Evolutionary conservation across 2,888 invertebrate species (phyloP).

Genomic region (Agonopterix heracliana): DNA sequence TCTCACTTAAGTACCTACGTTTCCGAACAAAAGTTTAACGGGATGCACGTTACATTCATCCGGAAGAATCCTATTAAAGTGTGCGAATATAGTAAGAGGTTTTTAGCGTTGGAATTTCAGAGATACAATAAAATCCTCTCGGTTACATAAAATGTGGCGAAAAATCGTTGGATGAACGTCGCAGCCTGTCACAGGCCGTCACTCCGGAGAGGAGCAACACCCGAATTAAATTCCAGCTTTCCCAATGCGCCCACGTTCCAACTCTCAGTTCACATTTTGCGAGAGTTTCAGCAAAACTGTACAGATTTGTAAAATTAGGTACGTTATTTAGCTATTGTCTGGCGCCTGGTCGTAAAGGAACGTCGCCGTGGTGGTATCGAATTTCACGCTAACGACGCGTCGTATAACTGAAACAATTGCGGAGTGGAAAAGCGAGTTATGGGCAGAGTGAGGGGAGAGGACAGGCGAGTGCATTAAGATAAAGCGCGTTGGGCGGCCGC

Average conservation of each 20-base stretch:
- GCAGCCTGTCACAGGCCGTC: slow-evolving; percentile 56
- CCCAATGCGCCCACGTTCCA: slow-evolving; percentile 32
- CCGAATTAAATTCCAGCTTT: slow-evolving; percentile 68
- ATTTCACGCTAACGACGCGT: slow-evolving; percentile 38
- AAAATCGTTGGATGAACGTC: slow-evolving; percentile 49
- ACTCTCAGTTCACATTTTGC: slow-evolving; percentile 38
- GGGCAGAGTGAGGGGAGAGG: slow-evolving; percentile 47
- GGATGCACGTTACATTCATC: no score
- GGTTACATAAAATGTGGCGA: slow-evolving; percentile 46
- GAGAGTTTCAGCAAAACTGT: slow-evolving; percentile 36
- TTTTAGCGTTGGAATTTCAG: slow-evolving; percentile 17
- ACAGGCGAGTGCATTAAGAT: slow-evolving; percentile 68
- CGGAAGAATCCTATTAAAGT: slow-evolving; percentile 1
- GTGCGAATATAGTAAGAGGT: neutral
- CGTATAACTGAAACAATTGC: slow-evolving; percentile 50
- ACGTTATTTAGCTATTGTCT: slow-evolving; percentile 32
- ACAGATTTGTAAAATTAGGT: slow-evolving; percentile 40
- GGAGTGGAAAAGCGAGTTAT: slow-evolving; percentile 57
- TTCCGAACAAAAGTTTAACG: no score
- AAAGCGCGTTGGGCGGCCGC: slow-evolving; percentile 63
- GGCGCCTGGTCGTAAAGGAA: slow-evolving; percentile 15
- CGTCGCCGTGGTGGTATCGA: slow-evolving; percentile 26
- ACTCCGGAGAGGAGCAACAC: slow-evolving; percentile 47
- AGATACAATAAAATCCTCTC: slow-evolving; percentile 40
- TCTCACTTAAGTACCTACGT: no score